Evolutionary conservation across 2,113 vertebrate genomes (phyloP).

Genomic region (Sphyrna mokarran): DNA sequence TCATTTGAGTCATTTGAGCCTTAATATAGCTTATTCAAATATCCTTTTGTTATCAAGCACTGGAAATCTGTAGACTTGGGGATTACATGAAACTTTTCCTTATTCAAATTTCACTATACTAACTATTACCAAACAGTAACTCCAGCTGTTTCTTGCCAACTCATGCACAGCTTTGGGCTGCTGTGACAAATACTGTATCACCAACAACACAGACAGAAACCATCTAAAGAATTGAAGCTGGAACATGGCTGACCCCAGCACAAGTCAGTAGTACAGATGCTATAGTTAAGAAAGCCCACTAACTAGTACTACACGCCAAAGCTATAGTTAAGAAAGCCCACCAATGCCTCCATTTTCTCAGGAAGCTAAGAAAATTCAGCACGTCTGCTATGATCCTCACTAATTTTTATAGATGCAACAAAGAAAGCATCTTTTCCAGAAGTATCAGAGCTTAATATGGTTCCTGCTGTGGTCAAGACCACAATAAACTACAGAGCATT

Average conservation of each 20-base stretch:
- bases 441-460: too few relatives aligned
- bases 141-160: not conserved
- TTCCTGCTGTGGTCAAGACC: too few relatives aligned
- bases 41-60: not conserved
- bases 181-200: not conserved
- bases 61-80: not conserved
- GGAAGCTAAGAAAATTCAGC: too few relatives aligned
- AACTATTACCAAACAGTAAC: not conserved
- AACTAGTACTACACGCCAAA: too few relatives aligned
- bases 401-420: too few relatives aligned
- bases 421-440: too few relatives aligned
- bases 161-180: not conserved
- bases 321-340: too few relatives aligned
- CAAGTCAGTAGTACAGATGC: not conserved
- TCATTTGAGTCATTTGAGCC: not conserved
- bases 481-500: too few relatives aligned
- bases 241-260: not conserved
- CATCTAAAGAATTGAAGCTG: not conserved
- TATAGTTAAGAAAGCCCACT: too few relatives aligned
- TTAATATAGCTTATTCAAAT: not conserved
- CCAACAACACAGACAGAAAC: not conserved
- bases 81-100: not conserved
- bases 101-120: not conserved
- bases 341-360: too few relatives aligned
- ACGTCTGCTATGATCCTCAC: too few relatives aligned